Base-by-base conservation (phyloP, 2,888 invertebrate species). In the Ochropleura leucogaster region DNA sequence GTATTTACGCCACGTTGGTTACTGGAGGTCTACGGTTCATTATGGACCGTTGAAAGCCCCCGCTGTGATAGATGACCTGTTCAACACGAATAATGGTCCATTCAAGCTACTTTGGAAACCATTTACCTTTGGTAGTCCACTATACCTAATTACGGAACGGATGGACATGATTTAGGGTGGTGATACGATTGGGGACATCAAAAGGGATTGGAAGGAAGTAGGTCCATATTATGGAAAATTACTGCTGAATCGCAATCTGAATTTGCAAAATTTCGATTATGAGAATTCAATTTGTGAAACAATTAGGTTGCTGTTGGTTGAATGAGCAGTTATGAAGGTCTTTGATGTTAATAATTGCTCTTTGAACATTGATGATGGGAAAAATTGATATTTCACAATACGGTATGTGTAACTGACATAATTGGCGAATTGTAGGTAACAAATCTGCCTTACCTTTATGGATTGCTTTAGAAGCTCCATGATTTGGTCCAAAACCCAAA, bases 41-140 rank as follows among this genome's bases (percentile, higher is more conserved):
- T 94, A 94, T 89, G 87, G 85, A 69, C 84, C 86, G 90, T 77
- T 91, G 92, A 93, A 93, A 92, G 92, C 92, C 88, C 88, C 85
- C 74, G 76, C 88, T 83, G 91, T 94, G 95, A 95, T 94, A 93
- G 93, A 95, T 94, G 91, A 89, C 90, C 90, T 88, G 92, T 90
- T 93, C 92, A 91, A 90, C 90, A 89, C 91, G 91, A 94, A 93
- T 95, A 95, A 95, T 94, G 92, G 92, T 84, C 90, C 89, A 92
- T 92, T 92, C 89, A 89, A 87, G 86, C 88, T 89, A 89, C 91
- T 92, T 91, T 85, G 75, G 72, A 80, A 86, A 80, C 82, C 86
- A 82, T 86, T 86, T 87, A 86, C 88, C 82, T 86, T 86, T 68
- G 67, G 73, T 75, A 84, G 74, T 86, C 76, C 79, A 80, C 79